phyloP scores from a whole-genome alignment of 2,888 invertebrate genomes.

The Tipula unca region DNA sequence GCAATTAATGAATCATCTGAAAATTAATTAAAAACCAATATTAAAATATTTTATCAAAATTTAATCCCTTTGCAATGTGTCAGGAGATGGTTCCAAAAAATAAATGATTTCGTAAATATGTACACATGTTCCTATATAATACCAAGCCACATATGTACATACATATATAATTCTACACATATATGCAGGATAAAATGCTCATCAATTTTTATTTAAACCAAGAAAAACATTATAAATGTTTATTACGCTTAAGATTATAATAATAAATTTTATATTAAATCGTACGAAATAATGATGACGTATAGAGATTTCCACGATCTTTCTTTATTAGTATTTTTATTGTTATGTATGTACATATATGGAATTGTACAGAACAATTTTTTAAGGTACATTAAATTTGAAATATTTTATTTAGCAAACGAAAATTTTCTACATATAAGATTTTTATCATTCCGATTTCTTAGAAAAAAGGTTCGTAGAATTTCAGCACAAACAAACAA shows the following conservation, averaged over 20 bases:
- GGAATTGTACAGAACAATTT: background rate
- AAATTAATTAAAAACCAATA: too few relatives aligned
- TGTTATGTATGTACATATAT: background rate
- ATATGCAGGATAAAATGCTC: background rate
- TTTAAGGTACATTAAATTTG: background rate
- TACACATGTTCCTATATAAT: background rate
- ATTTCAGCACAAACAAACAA: background rate
- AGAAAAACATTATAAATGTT: background rate
- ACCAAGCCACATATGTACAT: background rate
- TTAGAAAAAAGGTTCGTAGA: background rate
- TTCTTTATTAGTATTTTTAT: background rate
- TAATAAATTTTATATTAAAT: background rate
- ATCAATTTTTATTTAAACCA: background rate
- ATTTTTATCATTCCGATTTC: background rate
- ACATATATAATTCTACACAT: background rate
- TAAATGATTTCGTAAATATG: too few relatives aligned
- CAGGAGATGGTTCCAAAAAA: too few relatives aligned
- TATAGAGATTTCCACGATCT: constrained; percentile 14
- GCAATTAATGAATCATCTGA: too few relatives aligned
- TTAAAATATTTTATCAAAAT: too few relatives aligned
- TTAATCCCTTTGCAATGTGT: too few relatives aligned
- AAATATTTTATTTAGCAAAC: background rate
- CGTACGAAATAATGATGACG: constrained; percentile 8
- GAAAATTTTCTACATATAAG: background rate
- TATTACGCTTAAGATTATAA: background rate